Percentiles rank a stretch among this genome's conserved stretches.
phyloP scores from a whole-genome alignment of 2,888 invertebrate species.

The Notodonta dromedarius region DNA sequence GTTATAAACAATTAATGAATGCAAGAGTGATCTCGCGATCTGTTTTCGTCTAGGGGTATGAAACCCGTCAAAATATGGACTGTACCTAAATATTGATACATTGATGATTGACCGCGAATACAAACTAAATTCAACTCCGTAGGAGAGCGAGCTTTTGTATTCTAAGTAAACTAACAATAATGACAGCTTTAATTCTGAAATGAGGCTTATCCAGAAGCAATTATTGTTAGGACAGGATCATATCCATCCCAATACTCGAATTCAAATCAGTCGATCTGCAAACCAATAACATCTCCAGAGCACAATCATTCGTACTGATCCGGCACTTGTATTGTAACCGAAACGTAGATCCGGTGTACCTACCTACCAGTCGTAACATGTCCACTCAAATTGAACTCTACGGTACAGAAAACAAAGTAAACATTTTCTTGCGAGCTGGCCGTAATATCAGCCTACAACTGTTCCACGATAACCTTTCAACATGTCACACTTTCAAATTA shows the following conservation, averaged over 20 bases:
- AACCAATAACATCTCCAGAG: background rate
- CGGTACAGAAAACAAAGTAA: background rate
- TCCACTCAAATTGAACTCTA: background rate
- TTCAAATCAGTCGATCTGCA: background rate
- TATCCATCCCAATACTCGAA: background rate
- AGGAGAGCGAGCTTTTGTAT: no score
- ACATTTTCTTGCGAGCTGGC: background rate
- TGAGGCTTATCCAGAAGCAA: background rate
- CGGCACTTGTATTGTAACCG: background rate
- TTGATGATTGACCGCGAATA: no score
- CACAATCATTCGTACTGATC: conserved; percentile 1
- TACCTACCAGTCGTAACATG: background rate
- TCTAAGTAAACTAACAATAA: no score
- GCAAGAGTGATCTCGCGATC: no score
- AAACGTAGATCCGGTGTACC: background rate
- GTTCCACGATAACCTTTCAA: background rate
- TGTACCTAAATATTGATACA: no score
- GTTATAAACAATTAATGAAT: no score
- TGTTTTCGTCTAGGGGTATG: no score
- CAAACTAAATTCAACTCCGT: no score
- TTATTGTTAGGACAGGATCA: background rate
- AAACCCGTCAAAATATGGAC: no score
- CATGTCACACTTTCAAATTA: background rate
- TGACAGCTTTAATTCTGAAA: no score
- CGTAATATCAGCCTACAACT: background rate